Evolutionary conservation across 2,113 vertebrate genomes (phyloP), one percentile per base, ranked within the genome.

Genomic region (Cariama cristata): DNA sequence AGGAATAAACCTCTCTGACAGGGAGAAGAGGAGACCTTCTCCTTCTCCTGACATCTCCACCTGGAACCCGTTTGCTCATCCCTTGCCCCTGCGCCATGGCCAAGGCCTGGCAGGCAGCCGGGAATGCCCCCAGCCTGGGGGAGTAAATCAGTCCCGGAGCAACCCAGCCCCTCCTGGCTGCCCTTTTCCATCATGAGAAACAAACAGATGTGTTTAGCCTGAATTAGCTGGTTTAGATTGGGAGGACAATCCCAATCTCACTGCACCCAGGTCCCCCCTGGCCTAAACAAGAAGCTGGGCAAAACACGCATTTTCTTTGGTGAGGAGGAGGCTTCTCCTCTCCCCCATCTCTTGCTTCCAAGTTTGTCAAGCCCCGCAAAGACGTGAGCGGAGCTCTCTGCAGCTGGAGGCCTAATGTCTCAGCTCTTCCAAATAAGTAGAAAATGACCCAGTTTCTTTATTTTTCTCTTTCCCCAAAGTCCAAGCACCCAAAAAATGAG

Each of bases 351-450:
- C 44, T 94, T 79, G 35, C 20, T 89, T 95, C 69, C 30, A 55
- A 72, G 60, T 72, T 85, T 47, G 3, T 3, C 16, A 47, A 84
- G 89, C 72, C 81, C 66, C 21, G 3, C n/a, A 47, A 81, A 94
- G 79, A 64, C 0, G 0, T 0, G 33, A 96, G 67, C 83, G 80
- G 92, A 95, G 80, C 77, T 91, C 42, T 83, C 33, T 96, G 93
- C 90, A 93, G 67, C 90, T 94, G 86, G 75, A 94, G 86, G 79
- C 47, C 77, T 94, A 94, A 85, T 55, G 63, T 42, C 79, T 80
- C 91, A 87, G 67, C 73, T 93, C 79, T 89, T 93, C 84, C 75
- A 95, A 92, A 97, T 86, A 96, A 95, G 94, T 69, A 90, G 38
- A 91, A 91, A 96, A 94, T 93, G 86, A 95, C 86, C 81, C 60